Conservation (phyloP, 2,888 invertebrate species). For the Caenorhabditis drosophilae region DNA sequence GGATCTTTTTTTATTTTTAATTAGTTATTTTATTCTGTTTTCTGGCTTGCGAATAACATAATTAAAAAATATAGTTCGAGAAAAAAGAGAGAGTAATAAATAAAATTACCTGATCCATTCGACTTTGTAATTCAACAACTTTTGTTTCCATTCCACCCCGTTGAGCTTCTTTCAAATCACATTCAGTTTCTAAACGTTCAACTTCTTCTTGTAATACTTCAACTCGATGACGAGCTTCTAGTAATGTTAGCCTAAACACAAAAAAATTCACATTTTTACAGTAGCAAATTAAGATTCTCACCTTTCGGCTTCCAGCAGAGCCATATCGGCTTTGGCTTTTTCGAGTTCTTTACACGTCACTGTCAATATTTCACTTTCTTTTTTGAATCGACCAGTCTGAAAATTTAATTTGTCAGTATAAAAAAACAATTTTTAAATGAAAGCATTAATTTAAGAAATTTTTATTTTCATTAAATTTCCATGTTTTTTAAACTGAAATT, state of each 20-base stretch:
- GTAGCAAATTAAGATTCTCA: constrained; percentile 1
- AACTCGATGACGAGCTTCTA: constrained; percentile 36
- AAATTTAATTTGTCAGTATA: constrained; percentile 5
- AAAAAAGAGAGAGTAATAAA: no score
- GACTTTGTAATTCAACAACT: constrained; percentile 29
- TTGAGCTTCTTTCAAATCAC: constrained; percentile 46
- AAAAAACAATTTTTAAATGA: no score
- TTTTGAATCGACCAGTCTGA: constrained; percentile 27
- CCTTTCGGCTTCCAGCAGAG: constrained; percentile 37
- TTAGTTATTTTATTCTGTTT: no score
- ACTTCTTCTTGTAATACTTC: constrained; percentile 54
- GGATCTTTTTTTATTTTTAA: no score
- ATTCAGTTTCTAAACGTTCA: constrained; percentile 47
- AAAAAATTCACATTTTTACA: background rate
- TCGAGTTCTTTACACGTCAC: constrained; percentile 29
- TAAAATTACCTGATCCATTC: constrained; percentile 33
- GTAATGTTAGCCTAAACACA: constrained; percentile 33
- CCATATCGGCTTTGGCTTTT: constrained; percentile 37
- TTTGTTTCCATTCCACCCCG: constrained; percentile 37
- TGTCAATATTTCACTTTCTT: constrained; percentile 29
- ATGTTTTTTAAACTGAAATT: no score
- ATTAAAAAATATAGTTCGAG: no score
- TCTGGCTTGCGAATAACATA: no score
- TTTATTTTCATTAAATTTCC: no score
- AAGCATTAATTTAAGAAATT: no score